Conservation (phyloP, 2,797 vertebrate genomes). For the Limosa lapponica region DNA sequence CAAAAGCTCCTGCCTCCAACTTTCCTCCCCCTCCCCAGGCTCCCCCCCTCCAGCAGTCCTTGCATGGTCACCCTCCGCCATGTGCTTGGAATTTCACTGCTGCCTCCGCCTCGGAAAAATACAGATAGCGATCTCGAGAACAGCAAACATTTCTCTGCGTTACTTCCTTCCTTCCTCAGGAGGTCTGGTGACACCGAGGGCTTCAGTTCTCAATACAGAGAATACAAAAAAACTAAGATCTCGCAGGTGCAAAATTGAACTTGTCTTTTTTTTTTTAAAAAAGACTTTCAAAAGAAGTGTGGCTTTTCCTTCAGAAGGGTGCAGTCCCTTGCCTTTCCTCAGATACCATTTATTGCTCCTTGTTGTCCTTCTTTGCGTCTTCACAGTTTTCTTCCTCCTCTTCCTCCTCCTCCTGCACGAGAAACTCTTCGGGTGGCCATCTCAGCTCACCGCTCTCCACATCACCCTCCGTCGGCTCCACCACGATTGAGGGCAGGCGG, state of each 20-base stretch:
- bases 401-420: slow-evolving; percentile 87
- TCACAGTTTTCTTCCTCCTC: slow-evolving; percentile 81
- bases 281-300: slow-evolving; percentile 74
- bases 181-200: slow-evolving; percentile 75
- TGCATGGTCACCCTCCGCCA: slow-evolving; percentile 37
- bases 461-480: slow-evolving; percentile 94
- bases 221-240: slow-evolving; percentile 79
- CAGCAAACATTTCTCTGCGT: slow-evolving; percentile 66
- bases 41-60: slow-evolving; percentile 54
- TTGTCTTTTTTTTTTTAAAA: slow-evolving; percentile 70
- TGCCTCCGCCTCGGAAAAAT: slow-evolving; percentile 55
- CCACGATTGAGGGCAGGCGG: slow-evolving; percentile 95
- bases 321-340: slow-evolving; percentile 52
- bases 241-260: slow-evolving; percentile 82
- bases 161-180: slow-evolving; percentile 79
- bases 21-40: slow-evolving; percentile 20
- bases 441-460: slow-evolving; percentile 97
- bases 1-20: not conserved
- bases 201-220: slow-evolving; percentile 74
- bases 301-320: slow-evolving; percentile 69
- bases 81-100: slow-evolving; percentile 66
- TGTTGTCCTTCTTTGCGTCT: slow-evolving; percentile 72
- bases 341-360: slow-evolving; percentile 80
- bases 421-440: slow-evolving; percentile 96
- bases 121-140: slow-evolving; percentile 76